Evolutionary conservation across 2,113 vertebrate species (phyloP).

Genomic region (Indicator maculatus): DNA sequence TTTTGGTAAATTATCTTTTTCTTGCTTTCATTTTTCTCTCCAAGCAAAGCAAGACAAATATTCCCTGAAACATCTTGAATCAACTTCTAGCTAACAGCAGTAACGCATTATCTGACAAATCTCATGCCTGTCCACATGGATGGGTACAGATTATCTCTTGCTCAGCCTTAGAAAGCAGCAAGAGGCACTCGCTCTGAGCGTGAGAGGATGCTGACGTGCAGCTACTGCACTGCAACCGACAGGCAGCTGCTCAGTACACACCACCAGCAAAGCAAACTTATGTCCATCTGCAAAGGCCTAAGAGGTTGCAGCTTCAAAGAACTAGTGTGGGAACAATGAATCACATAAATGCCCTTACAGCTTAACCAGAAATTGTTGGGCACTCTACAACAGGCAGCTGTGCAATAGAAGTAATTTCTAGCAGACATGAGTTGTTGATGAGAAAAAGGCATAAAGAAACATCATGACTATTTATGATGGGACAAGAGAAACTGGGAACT

Average conservation of each 20-base stretch:
- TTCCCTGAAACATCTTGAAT: background rate
- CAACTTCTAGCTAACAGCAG: background rate
- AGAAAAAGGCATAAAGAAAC: background rate
- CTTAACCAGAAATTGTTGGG: background rate
- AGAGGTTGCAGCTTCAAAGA: background rate
- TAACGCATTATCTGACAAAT: background rate
- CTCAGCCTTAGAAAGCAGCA: background rate
- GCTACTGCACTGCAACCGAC: background rate
- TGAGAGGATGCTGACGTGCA: background rate
- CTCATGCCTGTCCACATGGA: background rate
- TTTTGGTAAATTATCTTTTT: background rate
- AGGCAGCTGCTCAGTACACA: background rate
- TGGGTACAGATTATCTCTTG: background rate
- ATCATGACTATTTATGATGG: background rate
- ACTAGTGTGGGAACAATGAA: background rate
- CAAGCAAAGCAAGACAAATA: background rate
- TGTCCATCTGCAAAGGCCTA: background rate
- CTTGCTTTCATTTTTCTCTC: background rate
- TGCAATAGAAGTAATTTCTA: background rate
- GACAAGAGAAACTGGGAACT: background rate
- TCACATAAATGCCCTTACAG: background rate
- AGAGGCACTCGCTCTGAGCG: accelerated
- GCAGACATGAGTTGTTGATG: background rate
- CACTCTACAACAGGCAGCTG: background rate
- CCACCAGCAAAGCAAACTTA: background rate